phyloP scores from a whole-genome alignment of 2,113 vertebrate genomes.

The Chaenogobius annularis region DNA sequence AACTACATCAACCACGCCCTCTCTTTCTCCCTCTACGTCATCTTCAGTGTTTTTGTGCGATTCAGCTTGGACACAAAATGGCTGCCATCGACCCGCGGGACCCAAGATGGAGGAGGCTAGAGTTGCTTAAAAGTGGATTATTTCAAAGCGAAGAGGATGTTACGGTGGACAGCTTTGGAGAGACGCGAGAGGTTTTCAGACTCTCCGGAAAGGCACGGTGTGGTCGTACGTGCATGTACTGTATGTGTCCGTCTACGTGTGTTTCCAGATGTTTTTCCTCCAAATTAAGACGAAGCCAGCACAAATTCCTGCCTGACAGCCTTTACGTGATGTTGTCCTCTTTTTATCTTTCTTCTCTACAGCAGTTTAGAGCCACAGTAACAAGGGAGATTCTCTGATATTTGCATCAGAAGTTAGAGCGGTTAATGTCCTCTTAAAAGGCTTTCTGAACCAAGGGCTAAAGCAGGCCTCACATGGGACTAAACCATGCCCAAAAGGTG shows the following conservation, averaged over 20 bases:
- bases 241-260: constrained; percentile 46
- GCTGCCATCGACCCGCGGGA: background rate
- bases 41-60: constrained; percentile 67
- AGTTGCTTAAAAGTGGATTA: constrained; percentile 16
- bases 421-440: too few species aligned
- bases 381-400: background rate
- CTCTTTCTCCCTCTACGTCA: constrained; percentile 39
- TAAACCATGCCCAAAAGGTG: too few species aligned
- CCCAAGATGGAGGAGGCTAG: constrained; percentile 22
- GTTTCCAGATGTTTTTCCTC: constrained; percentile 45
- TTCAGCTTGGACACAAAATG: constrained; percentile 57
- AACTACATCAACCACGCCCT: constrained; percentile 46
- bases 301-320: constrained; percentile 43
- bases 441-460: too few species aligned
- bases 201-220: constrained; percentile 23
- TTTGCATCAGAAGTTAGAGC: background rate
- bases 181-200: constrained; percentile 21
- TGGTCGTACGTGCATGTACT: constrained; percentile 51
- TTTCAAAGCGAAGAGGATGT: constrained; percentile 18
- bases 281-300: constrained; percentile 44
- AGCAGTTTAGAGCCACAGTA: background rate
- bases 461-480: too few species aligned
- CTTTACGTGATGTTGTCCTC: constrained; percentile 25
- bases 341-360: constrained; percentile 18
- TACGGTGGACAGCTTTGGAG: background rate